These are phyloP conservation scores for Eutolmus rufibarbis DNA, from an alignment of 2,888 invertebrate species.

Conservation along the genomic window DNA sequence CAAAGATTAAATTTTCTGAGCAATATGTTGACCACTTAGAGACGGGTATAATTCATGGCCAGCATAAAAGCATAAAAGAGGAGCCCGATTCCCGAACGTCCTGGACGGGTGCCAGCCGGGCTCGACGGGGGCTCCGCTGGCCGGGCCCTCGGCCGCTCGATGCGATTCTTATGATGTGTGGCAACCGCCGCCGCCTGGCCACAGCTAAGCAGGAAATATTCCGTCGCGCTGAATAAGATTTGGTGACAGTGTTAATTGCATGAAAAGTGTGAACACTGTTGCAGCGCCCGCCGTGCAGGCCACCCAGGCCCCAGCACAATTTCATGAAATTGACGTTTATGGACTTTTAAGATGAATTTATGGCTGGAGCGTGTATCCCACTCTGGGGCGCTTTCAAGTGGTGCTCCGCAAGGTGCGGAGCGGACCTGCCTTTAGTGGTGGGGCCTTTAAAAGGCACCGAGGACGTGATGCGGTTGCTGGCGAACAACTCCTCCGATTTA, in stretches of 20 bases:
- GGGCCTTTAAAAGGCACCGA: background rate
- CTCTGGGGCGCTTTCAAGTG: background rate
- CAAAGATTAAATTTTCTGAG: conserved; percentile 46
- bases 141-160: background rate
- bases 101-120: conserved; percentile 27
- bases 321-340: conserved; percentile 32
- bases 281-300: background rate
- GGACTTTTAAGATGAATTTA: conserved; percentile 30
- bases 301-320: background rate
- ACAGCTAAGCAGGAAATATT: conserved; percentile 33
- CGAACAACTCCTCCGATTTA: background rate
- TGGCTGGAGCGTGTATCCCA: background rate
- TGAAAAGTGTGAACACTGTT: conserved; percentile 15
- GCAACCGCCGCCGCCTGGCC: background rate
- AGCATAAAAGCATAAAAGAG: background rate
- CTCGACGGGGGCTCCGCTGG: background rate
- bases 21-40: conserved; percentile 48
- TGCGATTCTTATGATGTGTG: conserved; percentile 37
- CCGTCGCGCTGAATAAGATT: conserved; percentile 16
- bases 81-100: background rate
- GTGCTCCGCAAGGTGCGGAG: background rate
- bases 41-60: conserved; percentile 43
- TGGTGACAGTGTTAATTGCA: conserved; percentile 32
- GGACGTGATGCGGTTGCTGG: background rate
- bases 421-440: background rate